phyloP scores from a whole-genome alignment of 2,797 vertebrate genomes.

The Squalus acanthias region DNA sequence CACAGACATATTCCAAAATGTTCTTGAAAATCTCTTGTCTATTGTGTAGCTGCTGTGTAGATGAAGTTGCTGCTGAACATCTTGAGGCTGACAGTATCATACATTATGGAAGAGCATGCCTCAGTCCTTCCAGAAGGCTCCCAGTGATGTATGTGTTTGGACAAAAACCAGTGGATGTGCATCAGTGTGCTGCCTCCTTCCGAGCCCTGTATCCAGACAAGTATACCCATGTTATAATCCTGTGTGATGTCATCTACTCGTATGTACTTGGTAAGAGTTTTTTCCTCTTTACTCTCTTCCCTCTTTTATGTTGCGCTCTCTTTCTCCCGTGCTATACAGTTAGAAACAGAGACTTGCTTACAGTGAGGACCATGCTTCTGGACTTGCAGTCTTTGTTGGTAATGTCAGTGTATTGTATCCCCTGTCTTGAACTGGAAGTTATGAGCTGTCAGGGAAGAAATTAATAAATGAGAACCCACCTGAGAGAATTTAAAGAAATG shows the following conservation, averaged over 20 bases:
- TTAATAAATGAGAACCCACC: background rate
- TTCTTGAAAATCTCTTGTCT: background rate
- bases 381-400: background rate
- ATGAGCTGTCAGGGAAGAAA: background rate
- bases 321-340: background rate
- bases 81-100: constrained; percentile 69
- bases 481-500: background rate
- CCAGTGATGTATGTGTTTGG: constrained; percentile 70
- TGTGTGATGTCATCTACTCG: constrained; percentile 78
- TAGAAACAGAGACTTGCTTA: background rate
- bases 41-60: constrained; percentile 81
- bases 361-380: background rate
- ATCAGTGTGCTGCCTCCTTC: constrained; percentile 64
- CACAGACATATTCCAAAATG: background rate
- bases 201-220: constrained; percentile 63
- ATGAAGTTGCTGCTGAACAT: constrained; percentile 86
- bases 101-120: constrained; percentile 84
- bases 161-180: constrained; percentile 56
- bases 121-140: constrained; percentile 75
- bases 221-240: constrained; percentile 62
- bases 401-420: background rate
- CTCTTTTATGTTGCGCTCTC: background rate
- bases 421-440: background rate
- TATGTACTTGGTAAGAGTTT: constrained; percentile 56
- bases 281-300: too few species aligned